Percentiles rank a stretch among this genome's conserved stretches.
phyloP scores from a whole-genome alignment of 2,797 vertebrate genomes.

The Scleropages formosus region DNA sequence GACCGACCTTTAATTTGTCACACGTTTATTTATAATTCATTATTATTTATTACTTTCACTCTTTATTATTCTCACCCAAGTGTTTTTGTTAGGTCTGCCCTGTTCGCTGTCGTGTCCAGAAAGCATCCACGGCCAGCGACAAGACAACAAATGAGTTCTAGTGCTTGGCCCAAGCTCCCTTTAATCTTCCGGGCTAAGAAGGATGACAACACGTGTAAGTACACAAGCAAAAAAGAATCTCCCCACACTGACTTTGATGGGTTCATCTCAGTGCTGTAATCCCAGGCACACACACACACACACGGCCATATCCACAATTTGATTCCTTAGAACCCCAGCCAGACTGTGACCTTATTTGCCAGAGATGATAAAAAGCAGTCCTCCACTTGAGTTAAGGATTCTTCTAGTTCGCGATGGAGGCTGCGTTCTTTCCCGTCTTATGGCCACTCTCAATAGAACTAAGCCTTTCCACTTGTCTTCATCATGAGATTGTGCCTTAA shows the following conservation, averaged over 20 bases:
- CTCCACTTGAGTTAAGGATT: not conserved
- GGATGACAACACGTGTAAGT: slow-evolving; percentile 56
- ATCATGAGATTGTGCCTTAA: slow-evolving; percentile 17
- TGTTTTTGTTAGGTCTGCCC: not conserved
- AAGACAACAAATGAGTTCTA: slow-evolving; percentile 51
- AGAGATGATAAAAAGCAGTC: slow-evolving; percentile 17
- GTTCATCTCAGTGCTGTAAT: slow-evolving; percentile 44
- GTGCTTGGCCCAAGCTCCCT: slow-evolving; percentile 50
- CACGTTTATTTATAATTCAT: no score
- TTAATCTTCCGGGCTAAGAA: slow-evolving; percentile 57
- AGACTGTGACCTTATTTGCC: slow-evolving; percentile 26
- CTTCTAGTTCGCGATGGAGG: slow-evolving; percentile 18
- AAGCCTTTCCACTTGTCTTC: slow-evolving; percentile 7
- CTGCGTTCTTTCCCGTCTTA: slow-evolving; percentile 11
- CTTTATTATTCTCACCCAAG: not conserved
- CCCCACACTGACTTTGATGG: slow-evolving; percentile 47
- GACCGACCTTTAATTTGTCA: slow-evolving; percentile 45
- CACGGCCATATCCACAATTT: slow-evolving; percentile 22
- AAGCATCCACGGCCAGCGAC: not conserved
- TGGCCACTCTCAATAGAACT: not conserved
- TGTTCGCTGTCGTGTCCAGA: not conserved
- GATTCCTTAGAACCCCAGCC: slow-evolving; percentile 32
- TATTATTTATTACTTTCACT: not conserved
- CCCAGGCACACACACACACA: slow-evolving; percentile 36
- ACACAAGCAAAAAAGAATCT: slow-evolving; percentile 47